A percentile compares a stretch with the other conserved stretches of the same genome.
These are phyloP conservation scores for Tragelaphus imberbis DNA, from an alignment of 2,113 vertebrate genomes.

Conservation along the genomic window DNA sequence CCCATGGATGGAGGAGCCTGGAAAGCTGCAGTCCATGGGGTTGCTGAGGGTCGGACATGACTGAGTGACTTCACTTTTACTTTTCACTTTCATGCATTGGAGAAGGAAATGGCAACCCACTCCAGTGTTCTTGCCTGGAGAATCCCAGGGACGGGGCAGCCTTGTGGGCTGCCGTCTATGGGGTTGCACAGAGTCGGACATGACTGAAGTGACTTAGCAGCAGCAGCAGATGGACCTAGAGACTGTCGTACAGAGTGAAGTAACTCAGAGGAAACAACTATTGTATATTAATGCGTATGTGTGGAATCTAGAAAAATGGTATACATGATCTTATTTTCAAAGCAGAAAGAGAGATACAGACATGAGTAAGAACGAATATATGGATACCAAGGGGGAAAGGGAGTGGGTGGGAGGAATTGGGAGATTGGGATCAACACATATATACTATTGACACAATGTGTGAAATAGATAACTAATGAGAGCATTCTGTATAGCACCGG, in stretches of 20 bases:
- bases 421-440: neutral
- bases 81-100: too few species aligned
- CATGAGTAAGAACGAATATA: neutral
- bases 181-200: too few species aligned
- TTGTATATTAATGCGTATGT: neutral
- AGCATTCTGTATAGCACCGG: rapidly evolving
- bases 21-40: too few species aligned
- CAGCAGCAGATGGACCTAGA: neutral
- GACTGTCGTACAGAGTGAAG: neutral
- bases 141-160: too few species aligned
- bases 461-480: neutral
- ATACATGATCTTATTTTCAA: neutral
- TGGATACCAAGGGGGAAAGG: neutral
- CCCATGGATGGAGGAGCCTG: too few species aligned
- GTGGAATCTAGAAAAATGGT: neutral
- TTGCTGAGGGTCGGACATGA: too few species aligned
- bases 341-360: neutral
- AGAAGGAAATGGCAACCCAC: too few species aligned
- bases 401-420: neutral
- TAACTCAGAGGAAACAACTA: neutral
- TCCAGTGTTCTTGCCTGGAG: too few species aligned
- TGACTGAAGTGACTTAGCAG: too few species aligned
- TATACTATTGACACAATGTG: neutral
- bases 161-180: too few species aligned
- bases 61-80: too few species aligned